These are phyloP conservation scores for Lycocerus yunnanus DNA, from an alignment of 2,888 invertebrate genomes.

Conservation along the genomic window DNA sequence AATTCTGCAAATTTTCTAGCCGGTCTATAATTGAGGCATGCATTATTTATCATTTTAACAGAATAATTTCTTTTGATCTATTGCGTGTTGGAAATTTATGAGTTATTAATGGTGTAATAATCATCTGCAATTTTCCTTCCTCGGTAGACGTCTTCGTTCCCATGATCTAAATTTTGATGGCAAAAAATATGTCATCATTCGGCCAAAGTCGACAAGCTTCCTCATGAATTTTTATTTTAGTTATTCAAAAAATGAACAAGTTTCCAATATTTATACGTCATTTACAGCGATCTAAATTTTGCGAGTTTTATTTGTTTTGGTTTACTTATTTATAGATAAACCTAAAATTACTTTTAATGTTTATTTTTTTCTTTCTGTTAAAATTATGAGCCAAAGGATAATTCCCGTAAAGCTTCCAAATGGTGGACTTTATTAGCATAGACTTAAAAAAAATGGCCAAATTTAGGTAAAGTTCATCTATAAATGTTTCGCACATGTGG, in stretches of 20 bases:
- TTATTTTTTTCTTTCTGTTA: background rate
- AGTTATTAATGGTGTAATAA: background rate
- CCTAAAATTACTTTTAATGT: background rate
- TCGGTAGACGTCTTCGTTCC: background rate
- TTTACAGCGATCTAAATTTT: background rate
- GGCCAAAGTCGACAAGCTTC: background rate
- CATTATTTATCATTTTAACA: background rate
- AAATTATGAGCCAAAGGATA: background rate
- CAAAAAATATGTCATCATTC: background rate
- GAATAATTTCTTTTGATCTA: background rate
- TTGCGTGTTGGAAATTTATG: background rate
- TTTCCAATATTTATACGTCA: background rate
- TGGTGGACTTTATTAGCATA: background rate
- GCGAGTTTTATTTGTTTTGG: background rate
- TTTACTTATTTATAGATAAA: background rate
- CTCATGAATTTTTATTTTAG: background rate
- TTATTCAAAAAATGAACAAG: background rate
- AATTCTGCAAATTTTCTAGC: background rate
- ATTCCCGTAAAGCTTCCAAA: background rate
- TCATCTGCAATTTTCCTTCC: background rate
- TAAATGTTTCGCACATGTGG: conserved; percentile 22
- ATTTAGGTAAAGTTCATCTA: conserved; percentile 32
- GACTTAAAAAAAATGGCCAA: conserved; percentile 24
- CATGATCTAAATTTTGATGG: background rate
- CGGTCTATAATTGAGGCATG: background rate